Evolutionary conservation across 2,888 invertebrate species (phyloP).

Genomic region (Caenorhabditis wallacei): DNA sequence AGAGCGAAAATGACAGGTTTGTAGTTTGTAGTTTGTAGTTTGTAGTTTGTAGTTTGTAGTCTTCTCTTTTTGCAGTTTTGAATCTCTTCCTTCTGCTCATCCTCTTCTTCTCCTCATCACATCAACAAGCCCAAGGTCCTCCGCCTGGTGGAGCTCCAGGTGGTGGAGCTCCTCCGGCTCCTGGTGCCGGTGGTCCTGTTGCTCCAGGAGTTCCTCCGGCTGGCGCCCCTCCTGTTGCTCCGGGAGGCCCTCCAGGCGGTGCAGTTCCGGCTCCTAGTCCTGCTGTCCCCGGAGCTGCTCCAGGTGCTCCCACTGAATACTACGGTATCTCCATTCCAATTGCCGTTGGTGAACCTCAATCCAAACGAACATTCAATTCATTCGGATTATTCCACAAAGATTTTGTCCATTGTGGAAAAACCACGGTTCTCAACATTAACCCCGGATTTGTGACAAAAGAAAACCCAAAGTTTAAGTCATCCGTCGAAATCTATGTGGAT

Average conservation of each 20-base stretch:
- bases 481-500: neutral
- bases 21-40: too few species aligned
- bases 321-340: slow-evolving; percentile 3
- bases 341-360: slow-evolving; percentile 9
- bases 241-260: too few species aligned
- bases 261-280: neutral
- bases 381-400: neutral
- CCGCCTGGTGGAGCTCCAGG: neutral
- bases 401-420: neutral
- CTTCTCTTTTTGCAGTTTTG: slow-evolving; percentile 1
- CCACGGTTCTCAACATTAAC: neutral
- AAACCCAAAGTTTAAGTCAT: neutral
- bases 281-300: neutral
- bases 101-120: neutral
- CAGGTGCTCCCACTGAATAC: neutral
- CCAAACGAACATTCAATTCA: neutral
- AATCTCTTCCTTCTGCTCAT: neutral
- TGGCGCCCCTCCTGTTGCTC: too few species aligned
- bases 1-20: too few species aligned
- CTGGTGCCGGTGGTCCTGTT: too few species aligned
- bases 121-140: neutral
- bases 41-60: too few species aligned
- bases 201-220: too few species aligned
- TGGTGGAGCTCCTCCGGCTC: too few species aligned
- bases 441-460: neutral